phyloP scores from a whole-genome alignment of 1,140 invertebrate species.

The Cydia splendana region DNA sequence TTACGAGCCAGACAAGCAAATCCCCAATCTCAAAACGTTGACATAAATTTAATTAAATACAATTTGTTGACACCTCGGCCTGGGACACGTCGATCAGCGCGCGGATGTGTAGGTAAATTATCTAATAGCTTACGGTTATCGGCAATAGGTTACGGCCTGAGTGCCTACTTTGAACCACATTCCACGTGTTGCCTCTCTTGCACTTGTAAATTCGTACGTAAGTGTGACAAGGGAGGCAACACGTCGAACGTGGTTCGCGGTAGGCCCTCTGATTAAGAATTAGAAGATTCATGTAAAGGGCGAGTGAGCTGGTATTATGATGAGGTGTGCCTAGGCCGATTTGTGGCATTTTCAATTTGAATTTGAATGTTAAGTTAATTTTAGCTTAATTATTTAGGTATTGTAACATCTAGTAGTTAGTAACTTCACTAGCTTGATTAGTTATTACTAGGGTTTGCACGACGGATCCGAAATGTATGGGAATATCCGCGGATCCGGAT shows the following conservation, averaged over 20 bases:
- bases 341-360: background rate
- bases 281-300: background rate
- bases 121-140: conserved; percentile 21
- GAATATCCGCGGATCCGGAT: too few relatives aligned
- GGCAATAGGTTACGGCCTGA: conserved; percentile 5
- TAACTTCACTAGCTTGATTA: too few relatives aligned
- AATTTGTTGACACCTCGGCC: conserved; percentile 26
- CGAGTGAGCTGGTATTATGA: background rate
- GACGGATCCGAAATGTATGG: too few relatives aligned
- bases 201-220: too few relatives aligned
- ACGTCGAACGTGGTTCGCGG: too few relatives aligned
- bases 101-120: conserved; percentile 27
- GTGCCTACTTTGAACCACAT: too few relatives aligned
- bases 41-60: conserved; percentile 33
- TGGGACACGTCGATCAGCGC: conserved; percentile 16
- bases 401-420: too few relatives aligned
- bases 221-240: too few relatives aligned
- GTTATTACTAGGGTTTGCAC: too few relatives aligned
- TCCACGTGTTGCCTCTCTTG: too few relatives aligned
- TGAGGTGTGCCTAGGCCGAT: background rate
- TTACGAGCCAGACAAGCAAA: conserved; percentile 16
- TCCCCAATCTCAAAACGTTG: conserved; percentile 29
- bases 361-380: background rate
- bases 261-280: background rate
- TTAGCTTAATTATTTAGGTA: background rate